Base-by-base conservation (phyloP, 2,888 invertebrate genomes). In the Norana najaformis region DNA sequence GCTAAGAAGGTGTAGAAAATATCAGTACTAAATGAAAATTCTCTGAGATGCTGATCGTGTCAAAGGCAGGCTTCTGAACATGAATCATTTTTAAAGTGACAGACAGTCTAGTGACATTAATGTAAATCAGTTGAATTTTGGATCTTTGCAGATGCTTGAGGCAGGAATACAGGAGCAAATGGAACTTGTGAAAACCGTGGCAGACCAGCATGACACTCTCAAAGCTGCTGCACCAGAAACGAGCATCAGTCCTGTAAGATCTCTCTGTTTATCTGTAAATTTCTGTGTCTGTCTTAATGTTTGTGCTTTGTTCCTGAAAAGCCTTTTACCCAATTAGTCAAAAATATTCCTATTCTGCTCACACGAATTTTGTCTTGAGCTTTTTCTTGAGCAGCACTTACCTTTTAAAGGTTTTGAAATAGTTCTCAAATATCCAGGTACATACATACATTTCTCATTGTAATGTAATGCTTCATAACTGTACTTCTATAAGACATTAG, bases 111-210 rank as follows among this genome's bases (percentile, higher is more conserved):
- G 16, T 69, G n/a, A 13, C n/a, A n/a, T 69, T 69, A 16, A n/a
- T 53, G 4, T 53, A 69, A n/a, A 69, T 69, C 69, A 30, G 8
- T 69, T n/a, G 69, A n/a, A 11, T 69, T n/a, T 69, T n/a, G 30
- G 30, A n/a, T n/a, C n/a, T 69, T 69, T 69, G n/a, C 69, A 89
- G 89, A 83, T n/a, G 37, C 85, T 89, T 38, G 35, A 89, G 39
- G 34, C 38, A 34, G 83, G 39, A 38, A 16, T 89, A 14, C 83
- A 89, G n/a, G 89, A 89, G 34, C 89, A 89, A n/a, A 14, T 36
- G 89, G 83, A 89, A 39, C 89, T 89, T 39, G 39, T 89, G n/a
- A 85, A 41, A 34, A 83, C 82, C 14, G 82, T 89, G 18, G 39
- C 85, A 82, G 83, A 83, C 16, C 83, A 89, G 23, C 89, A 38